A percentile compares a stretch with the other conserved stretches of the same genome.
Evolutionary conservation across 2,888 invertebrate genomes (phyloP).

Genomic region (Nomada flava): DNA sequence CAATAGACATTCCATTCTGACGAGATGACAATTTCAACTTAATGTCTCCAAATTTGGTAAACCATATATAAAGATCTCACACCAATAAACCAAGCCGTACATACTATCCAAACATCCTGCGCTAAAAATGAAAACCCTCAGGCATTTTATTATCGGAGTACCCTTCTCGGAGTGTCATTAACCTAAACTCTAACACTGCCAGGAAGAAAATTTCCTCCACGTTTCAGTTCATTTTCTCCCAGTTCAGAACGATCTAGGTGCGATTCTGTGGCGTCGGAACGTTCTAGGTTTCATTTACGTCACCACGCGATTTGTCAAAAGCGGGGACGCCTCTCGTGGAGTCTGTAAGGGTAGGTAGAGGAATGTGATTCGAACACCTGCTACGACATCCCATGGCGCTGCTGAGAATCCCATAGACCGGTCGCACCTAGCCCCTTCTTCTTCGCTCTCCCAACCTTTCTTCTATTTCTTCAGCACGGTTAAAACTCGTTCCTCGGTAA

Average conservation of each 20-base stretch:
- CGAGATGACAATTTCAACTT: no score
- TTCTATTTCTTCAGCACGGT: constrained; percentile 59
- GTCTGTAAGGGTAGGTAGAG: constrained; percentile 10
- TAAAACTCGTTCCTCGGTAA: constrained; percentile 66
- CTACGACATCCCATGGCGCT: constrained; percentile 53
- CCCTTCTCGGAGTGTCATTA: neutral
- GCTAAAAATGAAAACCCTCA: neutral
- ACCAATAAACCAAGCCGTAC: no score
- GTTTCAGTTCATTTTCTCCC: neutral
- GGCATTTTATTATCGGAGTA: neutral
- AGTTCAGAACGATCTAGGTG: neutral
- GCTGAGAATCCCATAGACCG: constrained; percentile 61
- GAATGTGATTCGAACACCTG: constrained; percentile 59
- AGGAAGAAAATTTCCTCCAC: neutral
- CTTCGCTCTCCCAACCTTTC: constrained; percentile 22
- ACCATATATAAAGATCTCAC: no score
- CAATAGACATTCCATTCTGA: no score
- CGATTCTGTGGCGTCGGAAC: constrained; percentile 4
- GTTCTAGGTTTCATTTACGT: constrained; percentile 8
- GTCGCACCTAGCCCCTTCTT: constrained; percentile 41
- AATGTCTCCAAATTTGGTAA: no score
- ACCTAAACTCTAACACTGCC: neutral
- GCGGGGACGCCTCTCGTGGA: neutral
- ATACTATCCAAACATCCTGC: neutral
- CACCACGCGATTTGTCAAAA: constrained; percentile 28